Evolutionary conservation across 2,888 invertebrate genomes (phyloP).

Genomic region (Melangyna quadrimaculata): DNA sequence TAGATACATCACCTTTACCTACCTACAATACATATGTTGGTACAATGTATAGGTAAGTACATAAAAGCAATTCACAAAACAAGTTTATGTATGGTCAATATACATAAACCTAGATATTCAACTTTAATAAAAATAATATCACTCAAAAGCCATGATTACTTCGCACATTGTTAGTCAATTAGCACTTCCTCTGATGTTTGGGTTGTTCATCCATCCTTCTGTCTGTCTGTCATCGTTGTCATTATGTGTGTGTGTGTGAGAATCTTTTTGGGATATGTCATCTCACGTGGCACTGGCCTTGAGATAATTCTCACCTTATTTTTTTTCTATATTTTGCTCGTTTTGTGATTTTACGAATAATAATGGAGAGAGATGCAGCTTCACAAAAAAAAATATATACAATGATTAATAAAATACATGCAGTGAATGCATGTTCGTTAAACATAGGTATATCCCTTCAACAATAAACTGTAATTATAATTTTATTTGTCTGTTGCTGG

Average conservation of each 20-base stretch:
- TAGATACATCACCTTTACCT: background rate
- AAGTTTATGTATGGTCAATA: slow-evolving; percentile 22
- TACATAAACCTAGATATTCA: too few relatives aligned
- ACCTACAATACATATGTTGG: background rate
- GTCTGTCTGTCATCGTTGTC: background rate
- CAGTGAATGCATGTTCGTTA: background rate
- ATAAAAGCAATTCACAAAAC: slow-evolving; percentile 20
- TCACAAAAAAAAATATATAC: background rate
- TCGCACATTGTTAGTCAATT: slow-evolving; percentile 51
- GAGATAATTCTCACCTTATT: slow-evolving; percentile 15
- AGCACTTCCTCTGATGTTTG: slow-evolving; percentile 37
- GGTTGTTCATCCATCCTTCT: background rate
- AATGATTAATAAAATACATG: background rate
- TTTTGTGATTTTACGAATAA: background rate
- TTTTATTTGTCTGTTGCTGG: background rate
- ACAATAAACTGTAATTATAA: background rate
- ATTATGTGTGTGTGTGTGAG: background rate
- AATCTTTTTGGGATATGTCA: background rate
- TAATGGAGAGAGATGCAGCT: background rate
- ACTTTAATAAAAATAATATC: slow-evolving; percentile 29
- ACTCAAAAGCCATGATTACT: slow-evolving; percentile 35
- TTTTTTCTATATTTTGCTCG: background rate
- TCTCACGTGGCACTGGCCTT: slow-evolving; percentile 29
- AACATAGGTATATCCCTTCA: background rate
- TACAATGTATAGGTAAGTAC: background rate